Evolutionary conservation across 2,113 vertebrate species (phyloP).

Genomic region (Thunnus maccoyii): DNA sequence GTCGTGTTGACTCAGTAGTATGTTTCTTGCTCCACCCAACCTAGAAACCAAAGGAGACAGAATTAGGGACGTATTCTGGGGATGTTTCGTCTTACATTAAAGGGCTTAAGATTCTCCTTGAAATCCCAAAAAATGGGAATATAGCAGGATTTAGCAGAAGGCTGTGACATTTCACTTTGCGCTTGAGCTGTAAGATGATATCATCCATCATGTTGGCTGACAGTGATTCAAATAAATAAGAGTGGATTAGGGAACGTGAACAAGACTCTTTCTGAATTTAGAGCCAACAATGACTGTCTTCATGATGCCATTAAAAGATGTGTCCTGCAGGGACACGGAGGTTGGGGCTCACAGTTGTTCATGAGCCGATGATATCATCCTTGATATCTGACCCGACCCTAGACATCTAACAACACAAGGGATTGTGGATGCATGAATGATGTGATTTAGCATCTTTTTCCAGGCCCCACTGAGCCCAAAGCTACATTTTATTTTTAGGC

Average conservation of each 20-base stretch:
- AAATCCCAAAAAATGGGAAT: not conserved
- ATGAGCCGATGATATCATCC: slow-evolving; percentile 23
- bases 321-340: slow-evolving; percentile 15
- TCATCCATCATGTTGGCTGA: slow-evolving; percentile 13
- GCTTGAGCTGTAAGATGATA: slow-evolving; percentile 5
- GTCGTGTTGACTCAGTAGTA: slow-evolving; percentile 85
- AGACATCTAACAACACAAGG: not conserved
- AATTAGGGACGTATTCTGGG: slow-evolving; percentile 26
- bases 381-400: not conserved
- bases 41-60: slow-evolving; percentile 78
- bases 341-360: slow-evolving; percentile 12
- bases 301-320: not conserved
- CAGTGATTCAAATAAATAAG: slow-evolving; percentile 36
- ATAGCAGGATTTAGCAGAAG: too few relatives aligned
- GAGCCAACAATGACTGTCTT: not conserved
- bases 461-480: not conserved
- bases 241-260: not conserved
- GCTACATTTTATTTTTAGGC: slow-evolving; percentile 17
- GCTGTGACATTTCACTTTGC: not conserved
- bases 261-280: slow-evolving; percentile 1
- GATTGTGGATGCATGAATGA: not conserved
- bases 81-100: not conserved
- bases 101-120: not conserved
- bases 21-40: slow-evolving; percentile 90
- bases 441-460: not conserved